Percentiles rank a stretch among this genome's conserved stretches.
These are phyloP conservation scores for Acanthis flammea DNA, from an alignment of 2,797 vertebrate species.

Conservation along the genomic window DNA sequence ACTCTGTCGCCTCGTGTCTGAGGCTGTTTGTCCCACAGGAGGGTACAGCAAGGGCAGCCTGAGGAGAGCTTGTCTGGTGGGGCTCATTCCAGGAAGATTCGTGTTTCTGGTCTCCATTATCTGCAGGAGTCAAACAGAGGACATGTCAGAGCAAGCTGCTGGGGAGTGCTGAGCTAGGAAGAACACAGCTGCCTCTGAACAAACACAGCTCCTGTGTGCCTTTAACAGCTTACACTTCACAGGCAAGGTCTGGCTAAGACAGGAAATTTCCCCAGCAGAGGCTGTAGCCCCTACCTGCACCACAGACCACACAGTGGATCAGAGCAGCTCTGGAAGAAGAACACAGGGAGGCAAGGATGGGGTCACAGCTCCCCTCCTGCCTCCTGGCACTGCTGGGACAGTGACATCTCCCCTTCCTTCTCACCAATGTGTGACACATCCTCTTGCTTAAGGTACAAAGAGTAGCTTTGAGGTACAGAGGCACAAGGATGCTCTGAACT, in stretches of 20 bases:
- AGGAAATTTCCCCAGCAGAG: neutral
- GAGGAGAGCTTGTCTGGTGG: conserved; percentile 20
- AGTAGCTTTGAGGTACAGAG: neutral
- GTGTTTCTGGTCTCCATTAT: conserved; percentile 50
- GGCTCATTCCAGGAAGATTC: neutral
- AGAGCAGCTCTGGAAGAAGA: rapidly evolving
- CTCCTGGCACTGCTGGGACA: neutral
- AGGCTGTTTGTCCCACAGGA: neutral
- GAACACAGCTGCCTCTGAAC: neutral
- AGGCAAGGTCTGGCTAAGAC: neutral
- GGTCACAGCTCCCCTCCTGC: neutral
- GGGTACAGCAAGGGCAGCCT: conserved; percentile 27
- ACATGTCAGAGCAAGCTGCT: neutral
- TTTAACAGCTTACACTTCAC: neutral
- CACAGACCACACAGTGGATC: neutral
- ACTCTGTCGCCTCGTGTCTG: neutral
- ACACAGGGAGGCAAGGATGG: neutral
- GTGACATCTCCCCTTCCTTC: neutral
- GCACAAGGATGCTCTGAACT: rapidly evolving
- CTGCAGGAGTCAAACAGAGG: conserved; percentile 55
- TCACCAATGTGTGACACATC: rapidly evolving
- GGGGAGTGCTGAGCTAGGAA: conserved; percentile 38
- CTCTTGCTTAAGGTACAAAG: neutral
- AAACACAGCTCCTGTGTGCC: neutral
- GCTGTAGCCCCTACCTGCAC: neutral